Evolutionary conservation across 1,140 invertebrate species (phyloP), one percentile per base, ranked within the genome.

Genomic region (Notospermus geniculatus): DNA sequence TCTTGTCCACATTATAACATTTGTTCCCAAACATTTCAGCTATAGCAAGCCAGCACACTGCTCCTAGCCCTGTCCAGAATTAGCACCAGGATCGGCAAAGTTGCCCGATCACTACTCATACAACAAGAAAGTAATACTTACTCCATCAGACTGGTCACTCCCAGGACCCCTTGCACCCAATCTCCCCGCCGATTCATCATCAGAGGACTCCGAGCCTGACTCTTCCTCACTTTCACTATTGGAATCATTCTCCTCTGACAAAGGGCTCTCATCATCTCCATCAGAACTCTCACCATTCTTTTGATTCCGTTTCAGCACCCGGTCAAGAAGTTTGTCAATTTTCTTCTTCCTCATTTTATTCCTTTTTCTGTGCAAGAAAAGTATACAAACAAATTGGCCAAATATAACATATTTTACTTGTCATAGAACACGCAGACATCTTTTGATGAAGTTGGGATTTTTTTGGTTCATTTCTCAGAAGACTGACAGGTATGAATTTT

Each of bases 291-390:
- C 41, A 63, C 23, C 41, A 7, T 27, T 41, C 32, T 15, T 36
- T 15, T 15, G 32, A 36, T 15, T 36, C 32, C 32, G 32, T 9
- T 15, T 23, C 28, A 39, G 72, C n/a, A 71, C 70, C 25, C 68
- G 62, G 27, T 66, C 69, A 22, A 77, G 56, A 57, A 76, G 71
- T 9, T 64, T 60, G 58, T 74, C 65, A 53, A 77, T 77, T 54
- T 69, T 71, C 45, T 68, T 66, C 27, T 70, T 68, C n/a, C 73
- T 59, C 19, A 59, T 66, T 46, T 66, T 72, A 41, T 77, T 77
- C 57, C 68, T 72, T 36, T 36, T 36, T 36, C 32, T 36, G 32
- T 15, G n/a, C n/a, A n/a, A n/a, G n/a, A n/a, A n/a, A n/a, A n/a
- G n/a, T n/a, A n/a, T n/a, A n/a, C n/a, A n/a, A n/a, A n/a, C n/a